Percentiles rank a stretch among this genome's conserved stretches.
Conservation (phyloP, 2,888 invertebrate species). For the Cremastobaeus sp. region DNA sequence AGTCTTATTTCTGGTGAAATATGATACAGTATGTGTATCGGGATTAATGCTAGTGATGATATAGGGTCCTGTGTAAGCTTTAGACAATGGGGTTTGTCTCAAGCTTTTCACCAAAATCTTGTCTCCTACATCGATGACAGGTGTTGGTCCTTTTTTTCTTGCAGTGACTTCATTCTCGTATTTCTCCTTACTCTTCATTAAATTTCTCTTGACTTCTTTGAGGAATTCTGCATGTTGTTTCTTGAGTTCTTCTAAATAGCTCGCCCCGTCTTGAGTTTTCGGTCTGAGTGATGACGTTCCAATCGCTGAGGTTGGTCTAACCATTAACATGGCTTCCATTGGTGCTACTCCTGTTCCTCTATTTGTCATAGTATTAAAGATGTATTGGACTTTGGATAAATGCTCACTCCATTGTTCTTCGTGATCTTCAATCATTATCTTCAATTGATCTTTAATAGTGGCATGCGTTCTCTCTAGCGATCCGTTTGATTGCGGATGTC, state of each 20-base stretch:
- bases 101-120: slow-evolving; percentile 9
- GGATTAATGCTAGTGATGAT: slow-evolving; percentile 3
- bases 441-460: slow-evolving; percentile 3
- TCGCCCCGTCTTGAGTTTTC: background rate
- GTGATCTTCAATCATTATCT: background rate
- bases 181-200: slow-evolving; percentile 5
- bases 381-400: slow-evolving; percentile 2
- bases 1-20: slow-evolving; percentile 1
- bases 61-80: slow-evolving; percentile 6
- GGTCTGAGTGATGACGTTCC: background rate
- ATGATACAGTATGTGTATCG: slow-evolving; percentile 9
- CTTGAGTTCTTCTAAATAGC: background rate
- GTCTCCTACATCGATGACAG: slow-evolving; percentile 3
- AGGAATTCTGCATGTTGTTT: slow-evolving; percentile 1
- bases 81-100: background rate
- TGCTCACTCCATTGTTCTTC: slow-evolving; percentile 6
- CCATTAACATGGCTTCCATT: background rate
- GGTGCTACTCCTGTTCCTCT: background rate
- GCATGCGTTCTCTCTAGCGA: slow-evolving; percentile 8
- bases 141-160: slow-evolving; percentile 14
- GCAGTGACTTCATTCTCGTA: slow-evolving; percentile 10
- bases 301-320: background rate
- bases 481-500: slow-evolving; percentile 5
- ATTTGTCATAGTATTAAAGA: background rate
- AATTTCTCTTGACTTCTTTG: slow-evolving; percentile 4